These are phyloP conservation scores for Cerastis leucographa DNA, from an alignment of 2,888 invertebrate species.

Conservation along the genomic window DNA sequence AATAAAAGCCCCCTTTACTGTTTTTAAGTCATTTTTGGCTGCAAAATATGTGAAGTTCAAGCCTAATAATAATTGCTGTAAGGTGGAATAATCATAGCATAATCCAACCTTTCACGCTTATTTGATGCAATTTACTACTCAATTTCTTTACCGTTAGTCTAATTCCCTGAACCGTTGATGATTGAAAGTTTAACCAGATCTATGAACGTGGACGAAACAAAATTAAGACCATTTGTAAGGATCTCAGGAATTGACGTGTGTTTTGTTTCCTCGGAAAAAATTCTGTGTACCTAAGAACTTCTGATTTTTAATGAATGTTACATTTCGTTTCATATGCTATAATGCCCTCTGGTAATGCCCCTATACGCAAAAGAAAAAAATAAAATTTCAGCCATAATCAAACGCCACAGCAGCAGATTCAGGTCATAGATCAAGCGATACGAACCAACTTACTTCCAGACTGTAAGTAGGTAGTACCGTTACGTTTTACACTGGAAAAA, in stretches of 20 bases:
- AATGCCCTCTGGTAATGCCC: neutral
- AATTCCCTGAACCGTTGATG: neutral
- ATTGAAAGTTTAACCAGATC: neutral
- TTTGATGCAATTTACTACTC: neutral
- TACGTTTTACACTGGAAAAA: slow-evolving; percentile 20
- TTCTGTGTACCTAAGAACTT: neutral
- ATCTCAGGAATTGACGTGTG: neutral
- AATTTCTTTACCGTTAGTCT: neutral
- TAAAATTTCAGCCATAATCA: slow-evolving; percentile 15
- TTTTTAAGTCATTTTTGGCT: neutral
- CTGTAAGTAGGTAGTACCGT: neutral
- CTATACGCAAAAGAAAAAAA: neutral
- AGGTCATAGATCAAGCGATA: slow-evolving; percentile 41
- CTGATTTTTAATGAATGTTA: neutral
- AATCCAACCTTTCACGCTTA: neutral
- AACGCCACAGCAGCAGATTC: slow-evolving; percentile 1
- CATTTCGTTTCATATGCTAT: neutral
- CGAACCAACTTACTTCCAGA: neutral
- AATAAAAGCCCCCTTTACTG: neutral
- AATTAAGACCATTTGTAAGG: neutral
- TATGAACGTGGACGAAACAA: neutral
- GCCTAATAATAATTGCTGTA: neutral
- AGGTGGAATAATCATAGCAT: neutral
- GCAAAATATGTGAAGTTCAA: neutral
- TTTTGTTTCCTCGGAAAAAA: neutral